Evolutionary conservation across 2,888 invertebrate species (phyloP).

Genomic region (Clostera curtula): DNA sequence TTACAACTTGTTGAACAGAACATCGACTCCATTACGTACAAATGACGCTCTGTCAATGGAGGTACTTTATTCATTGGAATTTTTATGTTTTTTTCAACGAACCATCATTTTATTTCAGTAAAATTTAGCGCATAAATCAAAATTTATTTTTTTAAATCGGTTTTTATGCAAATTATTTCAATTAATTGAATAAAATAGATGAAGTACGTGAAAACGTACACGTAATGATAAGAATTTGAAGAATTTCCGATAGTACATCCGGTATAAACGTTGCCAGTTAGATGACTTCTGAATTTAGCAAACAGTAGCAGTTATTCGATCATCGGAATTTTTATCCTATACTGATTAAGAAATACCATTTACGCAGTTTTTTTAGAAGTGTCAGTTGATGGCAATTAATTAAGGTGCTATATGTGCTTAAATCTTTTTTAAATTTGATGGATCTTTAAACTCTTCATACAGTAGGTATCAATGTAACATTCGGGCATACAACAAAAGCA

Average conservation of each 20-base stretch:
- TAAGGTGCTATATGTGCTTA: too few relatives aligned
- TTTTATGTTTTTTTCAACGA: slow-evolving; percentile 16
- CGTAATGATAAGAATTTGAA: slow-evolving; percentile 7
- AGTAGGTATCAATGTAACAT: too few relatives aligned
- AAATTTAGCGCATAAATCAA: not conserved
- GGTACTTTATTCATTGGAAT: slow-evolving; percentile 48
- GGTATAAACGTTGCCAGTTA: slow-evolving; percentile 61
- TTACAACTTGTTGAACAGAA: slow-evolving; percentile 49
- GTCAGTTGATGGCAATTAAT: too few relatives aligned
- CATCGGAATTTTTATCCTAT: too few relatives aligned
- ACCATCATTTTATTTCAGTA: not conserved
- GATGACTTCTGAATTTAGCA: slow-evolving; percentile 71
- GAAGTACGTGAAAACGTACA: not conserved
- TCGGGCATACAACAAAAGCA: too few relatives aligned
- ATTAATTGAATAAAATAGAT: slow-evolving; percentile 8
- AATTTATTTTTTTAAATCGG: not conserved
- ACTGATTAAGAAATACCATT: too few relatives aligned
- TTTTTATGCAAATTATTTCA: slow-evolving; percentile 1
- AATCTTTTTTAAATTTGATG: too few relatives aligned
- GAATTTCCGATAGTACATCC: slow-evolving; percentile 37
- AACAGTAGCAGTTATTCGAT: slow-evolving; percentile 38
- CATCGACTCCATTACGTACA: slow-evolving; percentile 80
- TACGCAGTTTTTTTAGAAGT: too few relatives aligned
- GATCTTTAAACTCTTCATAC: too few relatives aligned
- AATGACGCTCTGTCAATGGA: slow-evolving; percentile 76